Evolutionary conservation across 2,797 vertebrate species (phyloP), one percentile per base, ranked within the genome.

Genomic region (Spizella passerina): DNA sequence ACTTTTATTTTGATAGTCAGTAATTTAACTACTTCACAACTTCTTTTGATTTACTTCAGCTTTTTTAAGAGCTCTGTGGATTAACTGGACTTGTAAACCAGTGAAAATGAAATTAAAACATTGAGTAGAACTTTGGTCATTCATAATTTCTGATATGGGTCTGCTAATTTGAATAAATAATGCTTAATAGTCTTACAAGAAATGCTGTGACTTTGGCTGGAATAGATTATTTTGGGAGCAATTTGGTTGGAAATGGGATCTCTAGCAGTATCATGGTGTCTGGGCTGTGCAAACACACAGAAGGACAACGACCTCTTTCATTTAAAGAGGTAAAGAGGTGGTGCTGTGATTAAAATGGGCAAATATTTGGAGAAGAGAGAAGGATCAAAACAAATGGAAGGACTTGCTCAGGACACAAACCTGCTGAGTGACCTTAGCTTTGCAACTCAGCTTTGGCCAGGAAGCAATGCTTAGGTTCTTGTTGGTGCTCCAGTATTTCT

Each of bases 351-450:
- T 82, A 71, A 94, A 92, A 70, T 36, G 44, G 77, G 26, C 81
- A 91, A 92, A 82, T 94, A 77, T 46, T 93, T 93, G 84, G 43
- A 83, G 61, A 89, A 60, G 64, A 60, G 84, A 15, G 64, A 59
- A 61, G 53, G 32, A 23, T 78, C 43, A 71, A 57, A 85, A 68
- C 49, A 70, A 79, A 38, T 15, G 17, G 53, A 63, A 29, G 30
- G 41, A 75, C 56, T 77, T 78, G 26, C 23, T 70, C 7, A 24
- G 69, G 36, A n/a, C 39, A n/a, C 36, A 76, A 14, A 84, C 30
- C 43, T 72, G 20, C 69, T 44, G 24, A 30, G n/a, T 82, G 73
- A 66, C 73, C 47, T 90, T 61, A 71, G 22, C 75, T 55, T 59
- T 76, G 64, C 70, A 78, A 27, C 27, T 75, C 2, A 2, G 21